phyloP scores from a whole-genome alignment of 2,888 invertebrate genomes.

The Chalcosyrphus nemorum region DNA sequence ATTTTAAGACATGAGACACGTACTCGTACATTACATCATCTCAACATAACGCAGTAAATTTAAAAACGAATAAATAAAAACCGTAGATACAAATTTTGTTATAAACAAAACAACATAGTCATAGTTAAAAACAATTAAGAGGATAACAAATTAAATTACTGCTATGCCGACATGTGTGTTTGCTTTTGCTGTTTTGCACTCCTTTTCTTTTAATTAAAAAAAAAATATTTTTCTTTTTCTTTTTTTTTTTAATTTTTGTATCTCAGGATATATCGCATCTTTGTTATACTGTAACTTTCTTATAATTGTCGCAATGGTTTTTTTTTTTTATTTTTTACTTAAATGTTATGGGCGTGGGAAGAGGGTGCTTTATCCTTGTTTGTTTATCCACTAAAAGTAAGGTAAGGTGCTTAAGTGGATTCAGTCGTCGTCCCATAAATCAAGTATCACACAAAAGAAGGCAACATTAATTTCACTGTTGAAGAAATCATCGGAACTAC shows the following conservation, averaged over 20 bases:
- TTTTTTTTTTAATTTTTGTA: slow-evolving; percentile 7
- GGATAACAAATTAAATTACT: slow-evolving; percentile 52
- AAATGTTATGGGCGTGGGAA: slow-evolving; percentile 30
- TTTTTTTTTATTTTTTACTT: slow-evolving; percentile 1
- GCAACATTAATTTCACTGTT: too few species aligned
- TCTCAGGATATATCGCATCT: slow-evolving; percentile 66
- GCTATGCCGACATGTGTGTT: slow-evolving; percentile 73
- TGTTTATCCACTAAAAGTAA: slow-evolving; percentile 39
- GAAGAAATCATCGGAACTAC: too few species aligned
- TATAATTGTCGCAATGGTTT: slow-evolving; percentile 50
- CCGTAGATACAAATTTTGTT: slow-evolving; percentile 32
- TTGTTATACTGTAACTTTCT: slow-evolving; percentile 62
- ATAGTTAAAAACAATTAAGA: slow-evolving; percentile 16
- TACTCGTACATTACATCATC: slow-evolving; percentile 28
- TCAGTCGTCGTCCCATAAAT: background rate
- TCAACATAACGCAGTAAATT: slow-evolving; percentile 25
- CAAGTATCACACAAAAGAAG: background rate
- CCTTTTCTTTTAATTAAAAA: slow-evolving; percentile 20
- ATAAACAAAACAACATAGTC: slow-evolving; percentile 6
- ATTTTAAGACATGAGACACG: slow-evolving; percentile 21
- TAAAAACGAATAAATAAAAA: slow-evolving; percentile 10
- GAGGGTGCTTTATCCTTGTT: background rate
- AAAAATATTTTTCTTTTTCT: background rate
- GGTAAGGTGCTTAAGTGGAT: slow-evolving; percentile 42
- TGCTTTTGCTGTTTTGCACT: slow-evolving; percentile 73